Percentiles rank a stretch among this genome's conserved stretches.
phyloP scores from a whole-genome alignment of 2,113 vertebrate species.

The Peromyscus polionotus region DNA sequence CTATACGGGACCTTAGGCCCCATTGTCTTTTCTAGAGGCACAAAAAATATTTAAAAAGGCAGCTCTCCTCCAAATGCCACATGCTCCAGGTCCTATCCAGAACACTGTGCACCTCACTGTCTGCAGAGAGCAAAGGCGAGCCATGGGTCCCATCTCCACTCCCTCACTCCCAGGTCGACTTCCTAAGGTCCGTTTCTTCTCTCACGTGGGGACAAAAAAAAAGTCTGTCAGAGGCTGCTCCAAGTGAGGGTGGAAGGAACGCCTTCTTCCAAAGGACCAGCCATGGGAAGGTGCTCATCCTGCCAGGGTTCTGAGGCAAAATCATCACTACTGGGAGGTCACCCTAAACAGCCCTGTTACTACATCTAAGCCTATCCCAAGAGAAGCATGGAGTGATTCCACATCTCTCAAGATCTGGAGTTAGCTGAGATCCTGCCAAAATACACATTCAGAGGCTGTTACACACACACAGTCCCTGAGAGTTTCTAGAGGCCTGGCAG shows the following conservation, averaged over 20 bases:
- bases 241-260: rapidly evolving
- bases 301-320: not conserved
- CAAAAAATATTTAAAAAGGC: not conserved
- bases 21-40: not conserved
- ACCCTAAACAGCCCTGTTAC: not conserved
- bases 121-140: rapidly evolving
- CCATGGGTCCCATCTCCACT: not conserved
- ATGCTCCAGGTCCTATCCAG: not conserved
- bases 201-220: rapidly evolving
- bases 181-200: not conserved
- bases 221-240: too few relatives aligned
- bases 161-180: not conserved
- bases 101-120: not conserved
- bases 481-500: not conserved
- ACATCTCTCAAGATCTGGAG: not conserved
- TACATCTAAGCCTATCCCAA: not conserved
- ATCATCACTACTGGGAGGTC: not conserved
- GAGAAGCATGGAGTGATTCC: not conserved
- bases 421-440: not conserved
- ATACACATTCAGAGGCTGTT: too few relatives aligned
- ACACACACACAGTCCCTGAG: not conserved
- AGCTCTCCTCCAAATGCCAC: rapidly evolving
- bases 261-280: not conserved
- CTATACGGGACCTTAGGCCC: not conserved
- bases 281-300: not conserved